A percentile compares a stretch with the other conserved stretches of the same genome.
phyloP scores from a whole-genome alignment of 2,113 vertebrate species.

The Eptesicus fuscus region DNA sequence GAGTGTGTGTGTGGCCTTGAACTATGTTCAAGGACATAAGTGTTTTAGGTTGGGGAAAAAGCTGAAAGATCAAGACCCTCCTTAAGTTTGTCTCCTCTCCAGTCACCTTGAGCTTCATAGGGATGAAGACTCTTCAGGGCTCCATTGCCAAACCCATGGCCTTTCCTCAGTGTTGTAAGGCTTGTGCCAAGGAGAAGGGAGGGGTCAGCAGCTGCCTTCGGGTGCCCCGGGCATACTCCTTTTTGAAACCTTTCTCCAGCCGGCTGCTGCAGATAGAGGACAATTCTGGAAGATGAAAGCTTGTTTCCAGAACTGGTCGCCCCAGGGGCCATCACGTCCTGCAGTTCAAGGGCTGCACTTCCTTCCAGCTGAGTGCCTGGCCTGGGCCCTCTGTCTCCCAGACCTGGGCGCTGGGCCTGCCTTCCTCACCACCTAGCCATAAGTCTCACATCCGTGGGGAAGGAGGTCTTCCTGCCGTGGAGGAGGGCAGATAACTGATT shows the following conservation, averaged over 20 bases:
- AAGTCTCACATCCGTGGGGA: slow-evolving; percentile 38
- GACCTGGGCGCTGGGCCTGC: background rate
- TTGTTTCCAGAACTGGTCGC: background rate
- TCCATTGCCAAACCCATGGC: slow-evolving; percentile 53
- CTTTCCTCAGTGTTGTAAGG: slow-evolving; percentile 27
- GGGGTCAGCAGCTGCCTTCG: background rate
- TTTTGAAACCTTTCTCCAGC: slow-evolving; percentile 39
- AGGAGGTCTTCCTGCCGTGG: slow-evolving; percentile 22
- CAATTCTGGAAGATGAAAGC: slow-evolving; percentile 4
- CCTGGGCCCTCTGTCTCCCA: background rate
- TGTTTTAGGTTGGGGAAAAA: slow-evolving; percentile 4
- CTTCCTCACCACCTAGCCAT: slow-evolving; percentile 57
- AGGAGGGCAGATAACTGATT: slow-evolving; percentile 49
- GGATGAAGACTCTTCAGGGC: slow-evolving; percentile 17
- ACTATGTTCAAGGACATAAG: background rate
- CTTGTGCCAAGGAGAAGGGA: slow-evolving; percentile 44
- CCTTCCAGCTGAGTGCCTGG: slow-evolving; percentile 4
- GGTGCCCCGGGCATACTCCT: background rate
- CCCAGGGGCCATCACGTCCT: background rate
- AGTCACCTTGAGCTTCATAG: background rate
- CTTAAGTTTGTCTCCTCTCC: background rate
- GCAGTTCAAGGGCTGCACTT: background rate
- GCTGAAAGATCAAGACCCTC: background rate
- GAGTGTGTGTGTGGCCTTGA: background rate
- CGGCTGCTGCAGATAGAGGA: slow-evolving; percentile 21